Percentiles rank a stretch among this genome's conserved stretches.
Conservation (phyloP, 2,113 vertebrate genomes). For the Chitala chitala region DNA sequence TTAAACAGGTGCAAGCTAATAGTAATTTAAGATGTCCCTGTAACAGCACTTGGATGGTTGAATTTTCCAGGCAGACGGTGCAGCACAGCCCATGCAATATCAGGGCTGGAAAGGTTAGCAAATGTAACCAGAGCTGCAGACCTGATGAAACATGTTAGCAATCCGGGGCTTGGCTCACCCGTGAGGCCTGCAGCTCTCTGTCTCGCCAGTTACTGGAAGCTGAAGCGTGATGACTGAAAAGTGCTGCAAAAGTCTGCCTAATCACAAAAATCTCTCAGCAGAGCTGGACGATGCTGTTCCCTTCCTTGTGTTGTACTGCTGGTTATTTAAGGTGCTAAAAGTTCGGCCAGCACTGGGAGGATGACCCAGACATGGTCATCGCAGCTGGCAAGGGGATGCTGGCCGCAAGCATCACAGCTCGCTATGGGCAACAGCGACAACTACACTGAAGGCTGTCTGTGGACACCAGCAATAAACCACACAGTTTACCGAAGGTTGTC, state of each 20-base stretch:
- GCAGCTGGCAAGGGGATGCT: constrained; percentile 20
- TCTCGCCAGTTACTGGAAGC: not conserved
- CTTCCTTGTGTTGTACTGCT: not conserved
- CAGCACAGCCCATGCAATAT: too few species aligned
- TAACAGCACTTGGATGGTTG: not conserved
- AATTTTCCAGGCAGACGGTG: not conserved
- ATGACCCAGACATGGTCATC: too few species aligned
- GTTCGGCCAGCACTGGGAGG: too few species aligned
- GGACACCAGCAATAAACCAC: too few species aligned
- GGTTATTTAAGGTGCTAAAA: too few species aligned
- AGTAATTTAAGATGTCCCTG: not conserved
- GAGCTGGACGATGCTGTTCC: not conserved
- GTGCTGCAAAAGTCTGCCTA: not conserved
- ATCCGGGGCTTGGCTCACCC: not conserved
- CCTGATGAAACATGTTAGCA: not conserved
- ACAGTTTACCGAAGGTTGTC: too few species aligned
- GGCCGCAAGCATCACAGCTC: constrained; percentile 47
- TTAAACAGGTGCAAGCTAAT: too few species aligned
- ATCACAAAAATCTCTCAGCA: not conserved
- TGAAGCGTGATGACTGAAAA: not conserved
- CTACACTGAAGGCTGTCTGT: too few species aligned
- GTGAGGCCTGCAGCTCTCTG: not conserved
- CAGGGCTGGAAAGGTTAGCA: too few species aligned
- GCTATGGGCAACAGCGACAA: too few species aligned
- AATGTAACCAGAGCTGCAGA: too few species aligned